phyloP scores from a whole-genome alignment of 2,888 invertebrate genomes.

The Eristalinus aeneus region DNA sequence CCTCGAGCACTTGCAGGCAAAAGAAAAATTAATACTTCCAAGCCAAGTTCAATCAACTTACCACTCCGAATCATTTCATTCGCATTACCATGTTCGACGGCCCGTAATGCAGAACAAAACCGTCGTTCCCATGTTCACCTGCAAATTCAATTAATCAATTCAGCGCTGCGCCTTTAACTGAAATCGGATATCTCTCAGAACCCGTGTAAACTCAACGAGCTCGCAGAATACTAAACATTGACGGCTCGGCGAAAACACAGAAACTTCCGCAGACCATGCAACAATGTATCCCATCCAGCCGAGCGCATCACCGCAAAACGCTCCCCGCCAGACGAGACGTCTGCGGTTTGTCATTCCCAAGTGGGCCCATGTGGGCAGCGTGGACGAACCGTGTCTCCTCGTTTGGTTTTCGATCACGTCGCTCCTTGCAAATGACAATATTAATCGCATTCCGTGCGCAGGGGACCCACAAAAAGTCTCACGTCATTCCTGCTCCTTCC shows the following conservation, averaged over 20 bases:
- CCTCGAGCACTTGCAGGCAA: too few relatives aligned
- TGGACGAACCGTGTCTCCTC: background rate
- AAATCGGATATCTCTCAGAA: constrained; percentile 25
- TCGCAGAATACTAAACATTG: constrained; percentile 1
- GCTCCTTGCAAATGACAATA: constrained; percentile 55
- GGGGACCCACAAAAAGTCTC: background rate
- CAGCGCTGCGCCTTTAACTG: background rate
- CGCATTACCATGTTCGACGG: background rate
- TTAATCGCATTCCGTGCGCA: constrained; percentile 36
- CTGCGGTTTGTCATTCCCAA: constrained; percentile 36
- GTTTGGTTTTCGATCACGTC: constrained; percentile 56
- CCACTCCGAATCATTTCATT: background rate
- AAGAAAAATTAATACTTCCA: background rate
- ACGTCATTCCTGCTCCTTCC: background rate
- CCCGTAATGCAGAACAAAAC: background rate
- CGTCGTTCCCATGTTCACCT: constrained; percentile 16
- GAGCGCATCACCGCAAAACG: background rate
- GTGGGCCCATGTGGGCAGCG: background rate
- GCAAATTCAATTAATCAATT: background rate
- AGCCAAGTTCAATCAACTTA: background rate
- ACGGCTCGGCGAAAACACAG: background rate
- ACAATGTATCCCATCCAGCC: background rate
- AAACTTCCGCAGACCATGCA: background rate
- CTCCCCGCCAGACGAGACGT: constrained; percentile 15
- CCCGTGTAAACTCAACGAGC: background rate